Conservation (phyloP, 2,888 invertebrate genomes). For the Hybos culiciformis region DNA sequence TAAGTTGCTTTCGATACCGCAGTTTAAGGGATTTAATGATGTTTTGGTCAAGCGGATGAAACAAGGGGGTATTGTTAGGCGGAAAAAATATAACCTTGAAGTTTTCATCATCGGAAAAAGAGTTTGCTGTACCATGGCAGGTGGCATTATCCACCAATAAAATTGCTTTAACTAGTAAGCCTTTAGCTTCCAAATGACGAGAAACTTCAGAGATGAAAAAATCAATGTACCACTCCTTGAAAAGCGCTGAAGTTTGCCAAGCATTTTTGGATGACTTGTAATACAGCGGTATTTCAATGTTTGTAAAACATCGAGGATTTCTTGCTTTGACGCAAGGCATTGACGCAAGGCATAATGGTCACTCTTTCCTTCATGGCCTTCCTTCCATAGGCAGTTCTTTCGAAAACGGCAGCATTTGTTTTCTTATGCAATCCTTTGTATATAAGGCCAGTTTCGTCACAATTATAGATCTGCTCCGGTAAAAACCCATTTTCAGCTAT, state of each 20-base stretch:
- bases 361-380: neutral
- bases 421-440: neutral
- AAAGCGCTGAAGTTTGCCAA: neutral
- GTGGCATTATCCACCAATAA: neutral
- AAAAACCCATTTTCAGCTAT: neutral
- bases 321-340: neutral
- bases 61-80: neutral
- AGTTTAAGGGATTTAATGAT: neutral
- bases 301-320: neutral
- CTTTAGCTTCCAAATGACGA: neutral
- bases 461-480: neutral
- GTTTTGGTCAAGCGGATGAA: neutral
- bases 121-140: constrained; percentile 1
- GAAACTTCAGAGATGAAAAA: neutral
- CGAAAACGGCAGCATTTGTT: constrained; percentile 1
- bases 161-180: neutral
- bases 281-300: neutral
- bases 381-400: neutral
- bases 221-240: neutral
- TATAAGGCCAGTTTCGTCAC: neutral
- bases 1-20: neutral
- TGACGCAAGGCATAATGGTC: neutral
- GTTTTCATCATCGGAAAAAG: neutral
- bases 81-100: constrained; percentile 1
- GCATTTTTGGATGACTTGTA: neutral